Evolutionary conservation across 2,797 vertebrate genomes (phyloP).

Genomic region (Brachyrhaphis roseni): DNA sequence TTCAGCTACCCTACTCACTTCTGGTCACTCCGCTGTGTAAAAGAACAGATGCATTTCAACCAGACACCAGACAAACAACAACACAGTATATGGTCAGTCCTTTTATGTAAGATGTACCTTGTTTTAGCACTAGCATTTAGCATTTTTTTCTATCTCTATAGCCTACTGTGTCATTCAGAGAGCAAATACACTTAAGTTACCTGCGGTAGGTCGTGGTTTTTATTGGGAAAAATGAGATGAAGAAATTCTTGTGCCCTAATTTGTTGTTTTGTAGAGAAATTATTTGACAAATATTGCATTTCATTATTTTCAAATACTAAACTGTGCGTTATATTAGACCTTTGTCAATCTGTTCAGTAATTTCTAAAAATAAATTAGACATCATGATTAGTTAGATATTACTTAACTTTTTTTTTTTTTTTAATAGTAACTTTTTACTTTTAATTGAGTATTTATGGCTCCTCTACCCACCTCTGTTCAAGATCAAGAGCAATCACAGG

Average conservation of each 20-base stretch:
- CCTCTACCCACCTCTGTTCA: not conserved
- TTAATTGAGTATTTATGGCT: not conserved
- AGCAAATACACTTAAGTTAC: not conserved
- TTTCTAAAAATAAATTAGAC: not conserved
- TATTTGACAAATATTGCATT: not conserved
- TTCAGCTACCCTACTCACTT: too few relatives aligned
- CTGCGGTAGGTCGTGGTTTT: not conserved
- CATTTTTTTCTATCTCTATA: not conserved
- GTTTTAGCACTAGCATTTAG: too few relatives aligned
- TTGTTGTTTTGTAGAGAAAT: not conserved
- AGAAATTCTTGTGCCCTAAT: not conserved
- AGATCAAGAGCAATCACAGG: not conserved
- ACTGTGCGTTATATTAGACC: not conserved
- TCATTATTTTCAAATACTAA: not conserved
- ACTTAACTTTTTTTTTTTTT: not conserved
- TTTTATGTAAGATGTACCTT: not conserved
- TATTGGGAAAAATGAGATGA: not conserved
- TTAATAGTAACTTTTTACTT: not conserved
- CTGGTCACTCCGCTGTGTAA: too few relatives aligned
- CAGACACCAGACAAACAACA: not conserved
- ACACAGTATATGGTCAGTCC: too few relatives aligned
- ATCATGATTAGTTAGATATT: not conserved
- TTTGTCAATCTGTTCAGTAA: not conserved
- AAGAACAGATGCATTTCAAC: too few relatives aligned
- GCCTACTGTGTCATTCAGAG: not conserved